Evolutionary conservation across 2,797 vertebrate genomes (phyloP).

Genomic region (Buceros bicornis): DNA sequence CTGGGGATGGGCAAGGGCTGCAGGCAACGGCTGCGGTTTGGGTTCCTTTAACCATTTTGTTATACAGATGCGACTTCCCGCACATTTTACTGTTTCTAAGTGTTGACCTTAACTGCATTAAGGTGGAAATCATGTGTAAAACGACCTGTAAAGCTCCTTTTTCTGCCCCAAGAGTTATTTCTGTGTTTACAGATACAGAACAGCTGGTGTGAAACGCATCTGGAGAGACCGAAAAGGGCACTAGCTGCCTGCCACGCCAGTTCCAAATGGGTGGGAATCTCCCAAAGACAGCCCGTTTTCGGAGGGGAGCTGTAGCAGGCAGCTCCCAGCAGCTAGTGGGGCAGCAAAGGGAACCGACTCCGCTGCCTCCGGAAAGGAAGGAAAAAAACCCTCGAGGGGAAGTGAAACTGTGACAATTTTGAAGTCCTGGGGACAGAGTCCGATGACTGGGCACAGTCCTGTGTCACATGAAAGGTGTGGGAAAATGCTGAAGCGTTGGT

Average conservation of each 20-base stretch:
- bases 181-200: background rate
- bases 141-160: background rate
- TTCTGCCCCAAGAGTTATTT: background rate
- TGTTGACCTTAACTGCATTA: background rate
- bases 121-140: background rate
- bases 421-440: background rate
- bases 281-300: background rate
- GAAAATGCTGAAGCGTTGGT: slow-evolving; percentile 27
- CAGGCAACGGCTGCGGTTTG: background rate
- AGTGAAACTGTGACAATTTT: slow-evolving; percentile 57
- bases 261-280: background rate
- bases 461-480: slow-evolving; percentile 64
- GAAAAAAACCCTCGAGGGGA: background rate
- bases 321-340: background rate
- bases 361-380: background rate
- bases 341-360: slow-evolving; percentile 2
- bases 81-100: background rate
- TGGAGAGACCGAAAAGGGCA: background rate
- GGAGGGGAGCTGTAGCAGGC: background rate
- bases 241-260: background rate
- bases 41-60: background rate
- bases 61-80: background rate
- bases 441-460: slow-evolving; percentile 17
- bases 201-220: background rate
- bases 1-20: background rate